Conservation (phyloP, 2,797 vertebrate species). For the Odontamblyopus lacepedii region DNA sequence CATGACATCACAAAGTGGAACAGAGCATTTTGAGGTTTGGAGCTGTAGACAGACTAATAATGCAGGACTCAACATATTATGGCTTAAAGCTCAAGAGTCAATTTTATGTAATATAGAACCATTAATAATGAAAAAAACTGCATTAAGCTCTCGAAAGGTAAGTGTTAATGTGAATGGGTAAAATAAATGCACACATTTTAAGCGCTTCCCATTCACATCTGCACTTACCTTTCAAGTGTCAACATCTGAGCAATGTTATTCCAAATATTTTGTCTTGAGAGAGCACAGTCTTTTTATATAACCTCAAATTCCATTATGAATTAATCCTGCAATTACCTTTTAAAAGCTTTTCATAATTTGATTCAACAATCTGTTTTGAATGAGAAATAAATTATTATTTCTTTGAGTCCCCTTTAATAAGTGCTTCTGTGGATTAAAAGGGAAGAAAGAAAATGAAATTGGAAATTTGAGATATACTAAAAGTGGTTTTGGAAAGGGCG, state of each 20-base stretch:
- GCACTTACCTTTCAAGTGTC: constrained; percentile 37
- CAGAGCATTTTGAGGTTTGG: too few species aligned
- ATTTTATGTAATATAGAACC: too few species aligned
- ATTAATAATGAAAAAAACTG: too few species aligned
- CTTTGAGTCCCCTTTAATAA: constrained; percentile 3
- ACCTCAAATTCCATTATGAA: constrained; percentile 12
- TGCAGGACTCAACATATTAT: too few species aligned
- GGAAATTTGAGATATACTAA: neutral
- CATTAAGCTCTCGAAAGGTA: too few species aligned
- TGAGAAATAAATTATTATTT: constrained; percentile 9
- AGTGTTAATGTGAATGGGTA: too few species aligned
- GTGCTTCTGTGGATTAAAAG: neutral
- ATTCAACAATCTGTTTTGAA: constrained; percentile 1
- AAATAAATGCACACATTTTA: too few species aligned
- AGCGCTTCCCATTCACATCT: neutral
- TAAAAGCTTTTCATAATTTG: constrained; percentile 22
- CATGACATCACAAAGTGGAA: too few species aligned
- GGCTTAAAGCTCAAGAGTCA: too few species aligned
- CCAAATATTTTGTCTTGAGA: constrained; percentile 24
- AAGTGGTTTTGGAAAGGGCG: neutral
- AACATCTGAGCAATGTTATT: constrained; percentile 25
- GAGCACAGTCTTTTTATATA: neutral
- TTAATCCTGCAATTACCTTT: constrained; percentile 1
- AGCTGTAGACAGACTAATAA: too few species aligned
- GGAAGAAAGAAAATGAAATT: neutral